phyloP scores from a whole-genome alignment of 64 coral and sea anemone genomes.

The Stylophora pistillata region DNA sequence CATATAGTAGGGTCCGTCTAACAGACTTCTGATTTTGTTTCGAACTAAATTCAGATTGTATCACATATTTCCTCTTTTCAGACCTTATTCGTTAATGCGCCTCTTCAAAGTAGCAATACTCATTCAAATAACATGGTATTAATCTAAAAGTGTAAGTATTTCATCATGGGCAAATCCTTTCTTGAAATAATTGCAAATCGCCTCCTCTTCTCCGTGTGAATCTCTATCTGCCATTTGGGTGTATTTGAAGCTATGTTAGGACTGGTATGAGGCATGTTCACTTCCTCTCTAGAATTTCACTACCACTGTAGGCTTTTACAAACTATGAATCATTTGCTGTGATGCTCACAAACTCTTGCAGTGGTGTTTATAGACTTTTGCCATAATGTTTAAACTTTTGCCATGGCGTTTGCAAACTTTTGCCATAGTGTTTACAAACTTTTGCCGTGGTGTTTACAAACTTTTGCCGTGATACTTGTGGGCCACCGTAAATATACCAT shows the following conservation, averaged over 20 bases:
- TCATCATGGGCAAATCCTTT: constrained; percentile 69
- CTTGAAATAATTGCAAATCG: constrained; percentile 63
- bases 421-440: too few relatives aligned
- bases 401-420: too few relatives aligned
- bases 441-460: too few relatives aligned
- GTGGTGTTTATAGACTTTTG: constrained; percentile 6
- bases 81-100: constrained; percentile 43
- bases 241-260: neutral
- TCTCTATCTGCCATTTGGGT: constrained; percentile 31
- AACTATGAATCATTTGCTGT: neutral
- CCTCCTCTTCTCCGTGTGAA: too few relatives aligned
- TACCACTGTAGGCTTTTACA: neutral
- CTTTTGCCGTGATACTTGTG: too few relatives aligned
- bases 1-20: neutral
- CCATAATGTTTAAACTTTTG: neutral
- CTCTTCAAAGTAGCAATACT: constrained; percentile 63
- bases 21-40: neutral
- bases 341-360: neutral
- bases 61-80: constrained; percentile 44
- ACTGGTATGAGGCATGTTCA: neutral
- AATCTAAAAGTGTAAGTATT: too few relatives aligned
- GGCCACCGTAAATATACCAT: too few relatives aligned
- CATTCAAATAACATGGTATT: constrained; percentile 50
- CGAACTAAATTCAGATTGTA: too few relatives aligned
- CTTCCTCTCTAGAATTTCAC: neutral